Percentiles rank a stretch among this genome's conserved stretches.
These are phyloP conservation scores for Gambelia wislizenii DNA, from an alignment of 2,797 vertebrate genomes.

Conservation along the genomic window DNA sequence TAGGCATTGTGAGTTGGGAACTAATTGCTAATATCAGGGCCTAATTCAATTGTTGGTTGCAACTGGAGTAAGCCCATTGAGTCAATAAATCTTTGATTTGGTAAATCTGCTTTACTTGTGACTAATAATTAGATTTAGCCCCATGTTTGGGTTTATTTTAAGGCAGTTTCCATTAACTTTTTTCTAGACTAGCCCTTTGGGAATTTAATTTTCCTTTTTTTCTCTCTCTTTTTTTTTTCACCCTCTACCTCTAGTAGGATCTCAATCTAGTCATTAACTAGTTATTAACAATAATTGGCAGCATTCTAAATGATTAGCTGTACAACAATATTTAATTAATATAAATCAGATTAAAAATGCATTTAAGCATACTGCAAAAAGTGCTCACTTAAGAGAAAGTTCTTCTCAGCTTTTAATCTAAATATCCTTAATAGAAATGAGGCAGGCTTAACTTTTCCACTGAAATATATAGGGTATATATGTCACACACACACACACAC, in stretches of 20 bases:
- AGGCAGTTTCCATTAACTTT: not conserved
- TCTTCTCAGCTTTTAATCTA: not conserved
- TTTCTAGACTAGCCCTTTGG: not conserved
- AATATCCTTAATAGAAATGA: not conserved
- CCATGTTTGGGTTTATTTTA: not conserved
- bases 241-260: not conserved
- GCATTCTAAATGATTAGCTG: not conserved
- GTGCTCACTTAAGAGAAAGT: not conserved
- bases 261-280: not conserved
- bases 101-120: too few relatives aligned
- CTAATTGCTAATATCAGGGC: too few relatives aligned
- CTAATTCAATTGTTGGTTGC: too few relatives aligned
- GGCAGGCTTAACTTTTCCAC: not conserved
- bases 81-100: too few relatives aligned
- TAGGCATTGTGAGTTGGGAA: not conserved
- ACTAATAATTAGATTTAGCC: not conserved
- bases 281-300: not conserved
- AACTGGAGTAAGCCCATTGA: too few relatives aligned
- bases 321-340: too few relatives aligned
- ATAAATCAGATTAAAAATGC: not conserved
- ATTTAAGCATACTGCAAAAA: not conserved
- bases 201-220: not conserved
- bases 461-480: not conserved
- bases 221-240: not conserved
- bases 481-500: too few relatives aligned